These are phyloP conservation scores for Pseudomugil gertrudae DNA, from an alignment of 2,797 vertebrate genomes.

Conservation along the genomic window DNA sequence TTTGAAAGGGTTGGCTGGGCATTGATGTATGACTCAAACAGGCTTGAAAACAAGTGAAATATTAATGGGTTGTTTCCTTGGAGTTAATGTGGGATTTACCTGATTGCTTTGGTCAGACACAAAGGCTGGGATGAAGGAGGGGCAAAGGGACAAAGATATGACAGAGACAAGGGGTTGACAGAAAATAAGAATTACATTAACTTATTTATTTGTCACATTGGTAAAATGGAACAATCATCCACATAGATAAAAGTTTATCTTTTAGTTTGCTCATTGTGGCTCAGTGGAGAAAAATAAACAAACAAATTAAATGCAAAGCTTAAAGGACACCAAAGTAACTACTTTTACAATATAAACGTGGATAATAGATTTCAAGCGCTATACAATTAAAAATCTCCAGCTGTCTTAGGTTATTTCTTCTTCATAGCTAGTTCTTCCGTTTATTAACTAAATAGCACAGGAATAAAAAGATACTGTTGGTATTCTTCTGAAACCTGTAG, in stretches of 20 bases:
- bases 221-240: constrained; percentile 11
- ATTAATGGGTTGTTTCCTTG: constrained; percentile 92
- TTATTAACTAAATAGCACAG: constrained; percentile 18
- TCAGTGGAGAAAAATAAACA: constrained; percentile 1
- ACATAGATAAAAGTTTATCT: constrained; percentile 1
- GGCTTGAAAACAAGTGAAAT: constrained; percentile 95
- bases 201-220: constrained; percentile 5
- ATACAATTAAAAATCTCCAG: neutral
- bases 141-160: constrained; percentile 25
- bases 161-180: constrained; percentile 31
- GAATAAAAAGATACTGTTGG: constrained; percentile 29
- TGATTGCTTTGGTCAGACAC: constrained; percentile 82
- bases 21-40: constrained; percentile 96
- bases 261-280: neutral
- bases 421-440: constrained; percentile 1
- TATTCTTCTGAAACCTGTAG: constrained; percentile 39
- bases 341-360: neutral
- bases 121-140: constrained; percentile 34
- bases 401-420: constrained; percentile 10
- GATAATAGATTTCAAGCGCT: neutral
- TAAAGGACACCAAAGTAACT: neutral
- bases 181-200: neutral
- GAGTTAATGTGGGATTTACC: constrained; percentile 87
- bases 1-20: constrained; percentile 93
- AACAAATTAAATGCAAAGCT: constrained; percentile 4